phyloP scores from a whole-genome alignment of 1,140 invertebrate species.

The Argopecten irradians region DNA sequence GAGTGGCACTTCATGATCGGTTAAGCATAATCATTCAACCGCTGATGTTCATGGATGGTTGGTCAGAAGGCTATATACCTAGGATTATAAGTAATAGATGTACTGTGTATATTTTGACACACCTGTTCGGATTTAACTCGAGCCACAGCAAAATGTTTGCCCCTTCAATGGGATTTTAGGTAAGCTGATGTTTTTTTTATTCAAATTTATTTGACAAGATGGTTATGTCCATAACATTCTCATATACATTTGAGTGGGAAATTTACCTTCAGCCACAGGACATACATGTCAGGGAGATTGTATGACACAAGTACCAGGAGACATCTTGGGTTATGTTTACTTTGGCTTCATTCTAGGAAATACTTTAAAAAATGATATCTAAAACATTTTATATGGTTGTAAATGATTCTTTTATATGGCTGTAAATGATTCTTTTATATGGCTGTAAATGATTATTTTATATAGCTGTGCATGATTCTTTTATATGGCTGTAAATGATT shows the following conservation, averaged over 20 bases:
- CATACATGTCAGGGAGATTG: not conserved
- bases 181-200: constrained; percentile 13
- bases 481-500: no score
- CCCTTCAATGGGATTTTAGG: not conserved
- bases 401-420: no score
- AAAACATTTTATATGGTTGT: no score
- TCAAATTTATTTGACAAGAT: constrained; percentile 2
- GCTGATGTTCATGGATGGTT: constrained; percentile 20
- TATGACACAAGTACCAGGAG: not conserved
- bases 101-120: constrained; percentile 3
- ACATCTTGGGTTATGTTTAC: not conserved
- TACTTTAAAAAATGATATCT: no score
- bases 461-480: no score
- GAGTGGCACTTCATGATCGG: constrained; percentile 13
- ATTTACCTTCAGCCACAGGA: not conserved
- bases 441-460: no score
- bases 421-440: no score
- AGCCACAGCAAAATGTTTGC: not conserved
- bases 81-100: not conserved
- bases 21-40: not conserved
- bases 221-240: not conserved
- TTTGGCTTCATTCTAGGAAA: no score
- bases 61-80: not conserved
- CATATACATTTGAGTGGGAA: not conserved
- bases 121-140: not conserved